A percentile compares a stretch with the other conserved stretches of the same genome.
Evolutionary conservation across 2,797 vertebrate species (phyloP).

Genomic region (Oryzias dopingdopingensis): DNA sequence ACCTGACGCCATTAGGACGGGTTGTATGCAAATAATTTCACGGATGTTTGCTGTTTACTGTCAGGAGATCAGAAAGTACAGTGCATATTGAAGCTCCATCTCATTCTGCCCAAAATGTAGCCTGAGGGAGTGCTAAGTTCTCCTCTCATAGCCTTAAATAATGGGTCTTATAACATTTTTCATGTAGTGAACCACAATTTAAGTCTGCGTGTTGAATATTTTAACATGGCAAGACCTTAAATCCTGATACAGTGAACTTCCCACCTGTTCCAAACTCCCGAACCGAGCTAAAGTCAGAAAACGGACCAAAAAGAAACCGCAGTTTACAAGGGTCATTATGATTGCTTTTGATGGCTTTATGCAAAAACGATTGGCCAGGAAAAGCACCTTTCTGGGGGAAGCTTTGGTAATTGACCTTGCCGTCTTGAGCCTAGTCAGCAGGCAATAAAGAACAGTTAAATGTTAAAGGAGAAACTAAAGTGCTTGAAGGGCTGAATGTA

Average conservation of each 20-base stretch:
- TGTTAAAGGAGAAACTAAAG: slow-evolving; percentile 77
- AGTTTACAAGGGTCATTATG: slow-evolving; percentile 62
- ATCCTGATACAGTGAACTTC: slow-evolving; percentile 40
- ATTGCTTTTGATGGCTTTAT: slow-evolving; percentile 61
- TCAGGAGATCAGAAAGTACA: slow-evolving; percentile 40
- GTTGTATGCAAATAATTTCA: slow-evolving; percentile 51
- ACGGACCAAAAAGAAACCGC: slow-evolving; percentile 62
- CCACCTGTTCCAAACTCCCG: slow-evolving; percentile 34
- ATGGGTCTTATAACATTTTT: slow-evolving; percentile 54
- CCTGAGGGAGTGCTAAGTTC: slow-evolving; percentile 41
- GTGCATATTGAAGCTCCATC: slow-evolving; percentile 23
- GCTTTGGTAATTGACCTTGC: slow-evolving; percentile 79
- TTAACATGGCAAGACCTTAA: slow-evolving; percentile 49
- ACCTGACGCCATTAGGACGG: slow-evolving; percentile 47
- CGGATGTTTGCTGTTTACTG: slow-evolving; percentile 58
- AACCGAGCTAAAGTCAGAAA: slow-evolving; percentile 36
- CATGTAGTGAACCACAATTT: slow-evolving; percentile 55
- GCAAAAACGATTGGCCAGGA: slow-evolving; percentile 67
- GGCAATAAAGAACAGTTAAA: slow-evolving; percentile 79
- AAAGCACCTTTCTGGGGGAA: slow-evolving; percentile 61
- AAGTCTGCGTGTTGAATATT: slow-evolving; percentile 53
- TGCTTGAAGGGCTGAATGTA: slow-evolving; percentile 75
- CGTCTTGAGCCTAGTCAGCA: slow-evolving; percentile 80
- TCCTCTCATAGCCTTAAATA: slow-evolving; percentile 56
- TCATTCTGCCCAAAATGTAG: slow-evolving; percentile 40